These are phyloP conservation scores for Lottia gigantea DNA, from an alignment of 2,888 invertebrate genomes.

Conservation along the genomic window DNA sequence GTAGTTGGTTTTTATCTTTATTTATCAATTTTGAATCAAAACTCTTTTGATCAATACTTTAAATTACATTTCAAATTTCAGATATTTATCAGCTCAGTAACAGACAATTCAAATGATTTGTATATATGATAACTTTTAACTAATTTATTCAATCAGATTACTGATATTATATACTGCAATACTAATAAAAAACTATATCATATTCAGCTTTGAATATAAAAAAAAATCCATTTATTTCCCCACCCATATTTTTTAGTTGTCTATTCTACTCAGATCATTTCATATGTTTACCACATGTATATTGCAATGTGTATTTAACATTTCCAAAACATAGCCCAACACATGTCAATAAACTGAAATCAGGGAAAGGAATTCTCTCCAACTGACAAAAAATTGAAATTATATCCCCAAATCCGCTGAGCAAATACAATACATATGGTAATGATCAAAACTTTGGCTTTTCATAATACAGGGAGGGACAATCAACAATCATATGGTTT, in stretches of 20 bases:
- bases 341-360: slow-evolving; percentile 17
- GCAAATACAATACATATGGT: slow-evolving; percentile 21
- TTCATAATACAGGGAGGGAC: slow-evolving; percentile 13
- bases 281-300: slow-evolving; percentile 3
- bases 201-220: neutral
- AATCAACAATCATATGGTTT: slow-evolving; percentile 13
- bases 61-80: too few relatives aligned
- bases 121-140: too few relatives aligned
- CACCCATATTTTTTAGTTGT: neutral
- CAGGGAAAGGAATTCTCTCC: slow-evolving; percentile 13
- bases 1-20: too few relatives aligned
- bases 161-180: too few relatives aligned
- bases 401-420: slow-evolving; percentile 22
- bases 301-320: slow-evolving; percentile 16
- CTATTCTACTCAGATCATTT: neutral
- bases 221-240: neutral
- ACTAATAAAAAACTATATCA: too few relatives aligned
- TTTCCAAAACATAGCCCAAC: slow-evolving; percentile 10
- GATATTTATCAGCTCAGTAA: too few relatives aligned
- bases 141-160: too few relatives aligned
- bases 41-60: too few relatives aligned
- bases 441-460: slow-evolving; percentile 11
- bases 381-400: slow-evolving; percentile 22
- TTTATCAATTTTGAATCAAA: too few relatives aligned
- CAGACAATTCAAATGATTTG: too few relatives aligned